Evolutionary conservation across 2,888 invertebrate species (phyloP).

Genomic region (Leptura quadrifasciata): DNA sequence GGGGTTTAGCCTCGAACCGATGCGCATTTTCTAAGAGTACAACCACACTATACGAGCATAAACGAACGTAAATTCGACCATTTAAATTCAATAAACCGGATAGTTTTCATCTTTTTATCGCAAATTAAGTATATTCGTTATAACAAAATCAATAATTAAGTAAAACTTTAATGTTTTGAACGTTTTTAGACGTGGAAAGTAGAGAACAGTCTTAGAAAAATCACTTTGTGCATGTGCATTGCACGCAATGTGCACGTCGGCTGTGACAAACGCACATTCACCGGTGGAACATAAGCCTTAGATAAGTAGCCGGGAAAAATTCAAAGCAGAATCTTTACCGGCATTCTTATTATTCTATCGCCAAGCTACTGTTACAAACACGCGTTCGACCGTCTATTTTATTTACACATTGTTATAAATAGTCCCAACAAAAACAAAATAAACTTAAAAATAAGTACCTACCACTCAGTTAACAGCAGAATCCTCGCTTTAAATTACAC

Average conservation of each 20-base stretch:
- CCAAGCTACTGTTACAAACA: background rate
- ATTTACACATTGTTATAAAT: background rate
- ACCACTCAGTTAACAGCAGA: slow-evolving; percentile 64
- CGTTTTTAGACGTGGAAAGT: background rate
- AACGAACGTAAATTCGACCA: slow-evolving; percentile 3
- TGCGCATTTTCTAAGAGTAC: slow-evolving; percentile 55
- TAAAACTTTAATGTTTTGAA: background rate
- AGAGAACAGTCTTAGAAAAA: background rate
- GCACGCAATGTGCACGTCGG: background rate
- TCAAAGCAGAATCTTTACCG: slow-evolving; percentile 33
- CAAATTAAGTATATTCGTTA: background rate
- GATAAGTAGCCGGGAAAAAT: slow-evolving; percentile 39
- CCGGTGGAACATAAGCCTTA: slow-evolving; percentile 27
- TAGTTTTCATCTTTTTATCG: background rate
- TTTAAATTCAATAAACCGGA: background rate
- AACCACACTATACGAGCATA: slow-evolving; percentile 42
- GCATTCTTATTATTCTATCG: slow-evolving; percentile 21
- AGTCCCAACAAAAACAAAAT: slow-evolving; percentile 2
- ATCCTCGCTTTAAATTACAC: slow-evolving; percentile 66
- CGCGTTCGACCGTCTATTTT: background rate
- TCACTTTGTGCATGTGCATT: background rate
- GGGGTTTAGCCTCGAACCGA: slow-evolving; percentile 74
- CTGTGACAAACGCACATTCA: background rate
- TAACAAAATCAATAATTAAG: background rate
- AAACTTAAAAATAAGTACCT: slow-evolving; percentile 59